Conservation (phyloP, 2,888 invertebrate genomes). For the Liodrosophila aerea region DNA sequence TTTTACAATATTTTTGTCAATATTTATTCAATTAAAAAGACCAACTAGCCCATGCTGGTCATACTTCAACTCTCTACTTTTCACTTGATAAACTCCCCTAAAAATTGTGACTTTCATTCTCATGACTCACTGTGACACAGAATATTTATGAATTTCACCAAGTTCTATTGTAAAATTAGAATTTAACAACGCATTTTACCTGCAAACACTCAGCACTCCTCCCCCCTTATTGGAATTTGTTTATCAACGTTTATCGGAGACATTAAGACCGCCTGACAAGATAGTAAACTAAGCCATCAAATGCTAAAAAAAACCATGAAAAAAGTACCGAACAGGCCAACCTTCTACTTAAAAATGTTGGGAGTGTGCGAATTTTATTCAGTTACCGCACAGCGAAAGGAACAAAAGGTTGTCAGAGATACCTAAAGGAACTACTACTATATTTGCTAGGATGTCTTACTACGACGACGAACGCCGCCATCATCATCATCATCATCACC, state of each 20-base stretch:
- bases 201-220: background rate
- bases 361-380: slow-evolving; percentile 29
- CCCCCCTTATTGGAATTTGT: slow-evolving; percentile 44
- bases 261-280: slow-evolving; percentile 65
- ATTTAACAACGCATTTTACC: slow-evolving; percentile 27
- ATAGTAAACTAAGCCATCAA: slow-evolving; percentile 54
- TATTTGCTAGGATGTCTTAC: slow-evolving; percentile 55
- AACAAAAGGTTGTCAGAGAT: slow-evolving; percentile 17
- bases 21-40: too few relatives aligned
- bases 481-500: slow-evolving; percentile 65
- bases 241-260: slow-evolving; percentile 66
- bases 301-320: slow-evolving; percentile 22
- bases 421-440: slow-evolving; percentile 10
- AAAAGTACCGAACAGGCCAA: slow-evolving; percentile 40
- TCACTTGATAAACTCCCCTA: too few relatives aligned
- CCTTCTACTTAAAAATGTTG: slow-evolving; percentile 61
- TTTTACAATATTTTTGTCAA: too few relatives aligned
- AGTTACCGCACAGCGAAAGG: slow-evolving; percentile 44
- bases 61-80: background rate
- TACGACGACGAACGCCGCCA: slow-evolving; percentile 64
- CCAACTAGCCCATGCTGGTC: too few relatives aligned
- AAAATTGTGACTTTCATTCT: background rate
- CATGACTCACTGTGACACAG: slow-evolving; percentile 47
- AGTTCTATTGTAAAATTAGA: slow-evolving; percentile 7
- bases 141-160: slow-evolving; percentile 9